Evolutionary conservation across 2,797 vertebrate genomes (phyloP).

Genomic region (Pipistrellus pygmaeus): DNA sequence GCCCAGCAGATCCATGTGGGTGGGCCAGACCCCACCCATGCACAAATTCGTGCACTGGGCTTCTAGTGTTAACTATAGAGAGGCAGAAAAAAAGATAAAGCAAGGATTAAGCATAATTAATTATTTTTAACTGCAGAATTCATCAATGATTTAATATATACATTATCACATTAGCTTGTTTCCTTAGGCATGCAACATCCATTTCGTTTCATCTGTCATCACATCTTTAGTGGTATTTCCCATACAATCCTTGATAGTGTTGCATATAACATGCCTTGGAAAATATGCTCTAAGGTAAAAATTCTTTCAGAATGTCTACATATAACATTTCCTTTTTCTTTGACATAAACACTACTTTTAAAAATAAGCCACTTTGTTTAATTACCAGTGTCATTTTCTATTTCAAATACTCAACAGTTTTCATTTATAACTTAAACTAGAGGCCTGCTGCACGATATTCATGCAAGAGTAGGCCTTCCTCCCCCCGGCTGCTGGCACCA

Average conservation of each 20-base stretch:
- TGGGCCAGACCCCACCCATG: too few species aligned
- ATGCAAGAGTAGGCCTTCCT: too few species aligned
- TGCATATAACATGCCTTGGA: background rate
- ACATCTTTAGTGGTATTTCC: background rate
- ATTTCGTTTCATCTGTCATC: background rate
- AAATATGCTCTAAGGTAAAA: conserved; percentile 59
- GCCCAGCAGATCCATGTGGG: too few species aligned
- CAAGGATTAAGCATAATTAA: background rate
- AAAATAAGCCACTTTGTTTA: background rate
- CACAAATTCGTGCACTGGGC: too few species aligned
- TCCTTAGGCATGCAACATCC: background rate
- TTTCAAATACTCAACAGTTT: conserved; percentile 45
- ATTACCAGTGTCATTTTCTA: conserved; percentile 37
- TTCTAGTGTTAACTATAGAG: background rate
- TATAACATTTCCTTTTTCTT: conserved; percentile 45
- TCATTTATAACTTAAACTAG: conserved; percentile 45
- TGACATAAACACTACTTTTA: conserved; percentile 19
- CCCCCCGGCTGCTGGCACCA: too few species aligned
- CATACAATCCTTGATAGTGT: background rate
- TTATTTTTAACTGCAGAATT: conserved; percentile 12
- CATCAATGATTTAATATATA: conserved; percentile 5
- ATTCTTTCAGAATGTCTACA: conserved; percentile 37
- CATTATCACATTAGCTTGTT: background rate
- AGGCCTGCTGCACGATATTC: too few species aligned
- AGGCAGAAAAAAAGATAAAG: conserved; percentile 5